Percentiles rank a stretch among this genome's conserved stretches.
Conservation (phyloP, 2,888 invertebrate species). For the Noctua comes region DNA sequence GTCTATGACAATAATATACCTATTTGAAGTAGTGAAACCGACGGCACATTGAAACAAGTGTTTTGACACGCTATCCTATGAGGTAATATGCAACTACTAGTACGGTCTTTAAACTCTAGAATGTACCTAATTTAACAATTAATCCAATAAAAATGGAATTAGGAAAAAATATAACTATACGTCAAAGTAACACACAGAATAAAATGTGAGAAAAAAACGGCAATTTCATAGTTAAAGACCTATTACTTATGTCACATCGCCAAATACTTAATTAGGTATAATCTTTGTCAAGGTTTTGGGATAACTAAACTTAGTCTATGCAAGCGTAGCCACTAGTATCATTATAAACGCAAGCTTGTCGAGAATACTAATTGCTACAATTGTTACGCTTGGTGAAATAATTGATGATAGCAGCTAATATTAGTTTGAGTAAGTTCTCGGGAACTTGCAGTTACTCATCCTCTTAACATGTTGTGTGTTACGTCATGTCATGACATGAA, state of each 20-base stretch:
- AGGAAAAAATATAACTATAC: too few relatives aligned
- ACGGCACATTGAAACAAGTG: too few relatives aligned
- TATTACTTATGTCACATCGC: background rate
- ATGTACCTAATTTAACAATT: too few relatives aligned
- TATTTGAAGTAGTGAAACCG: too few relatives aligned
- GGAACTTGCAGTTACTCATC: background rate
- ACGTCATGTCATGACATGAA: too few relatives aligned
- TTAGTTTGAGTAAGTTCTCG: conserved; percentile 14
- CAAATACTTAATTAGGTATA: background rate
- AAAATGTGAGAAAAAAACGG: too few relatives aligned
- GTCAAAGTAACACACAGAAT: too few relatives aligned
- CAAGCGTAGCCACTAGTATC: background rate
- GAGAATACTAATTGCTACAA: conserved; percentile 36
- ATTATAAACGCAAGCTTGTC: background rate
- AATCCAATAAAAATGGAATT: too few relatives aligned
- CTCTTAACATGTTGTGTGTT: background rate
- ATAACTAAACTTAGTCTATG: background rate
- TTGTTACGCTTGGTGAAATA: conserved; percentile 3
- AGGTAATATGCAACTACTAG: too few relatives aligned
- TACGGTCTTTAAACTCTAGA: too few relatives aligned
- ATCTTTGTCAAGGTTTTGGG: background rate
- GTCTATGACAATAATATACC: too few relatives aligned
- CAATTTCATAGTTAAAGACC: background rate
- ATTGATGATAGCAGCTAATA: conserved; percentile 11
- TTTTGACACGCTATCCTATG: too few relatives aligned